A percentile compares a stretch with the other conserved stretches of the same genome.
phyloP scores from a whole-genome alignment of 2,797 vertebrate species.

The Vultur gryphus region DNA sequence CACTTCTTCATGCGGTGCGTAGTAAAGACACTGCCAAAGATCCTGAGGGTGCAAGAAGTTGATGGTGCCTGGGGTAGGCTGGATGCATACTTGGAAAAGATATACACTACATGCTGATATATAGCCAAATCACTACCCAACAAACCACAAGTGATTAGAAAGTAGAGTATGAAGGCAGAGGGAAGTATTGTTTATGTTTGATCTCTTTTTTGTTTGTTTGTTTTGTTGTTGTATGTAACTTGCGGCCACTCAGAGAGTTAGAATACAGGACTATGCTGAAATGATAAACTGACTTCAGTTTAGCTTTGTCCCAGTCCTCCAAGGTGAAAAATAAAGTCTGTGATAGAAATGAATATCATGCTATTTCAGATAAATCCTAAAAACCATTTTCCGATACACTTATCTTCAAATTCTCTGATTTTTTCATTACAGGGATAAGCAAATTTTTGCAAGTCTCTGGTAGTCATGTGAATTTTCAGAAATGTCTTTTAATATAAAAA shows the following conservation, averaged over 20 bases:
- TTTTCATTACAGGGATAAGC: not conserved
- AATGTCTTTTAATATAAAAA: not conserved
- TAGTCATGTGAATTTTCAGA: not conserved
- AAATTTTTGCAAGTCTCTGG: not conserved
- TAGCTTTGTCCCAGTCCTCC: not conserved
- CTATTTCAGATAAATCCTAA: not conserved
- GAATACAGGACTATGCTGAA: not conserved
- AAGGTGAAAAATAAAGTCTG: not conserved
- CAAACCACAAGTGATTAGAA: not conserved
- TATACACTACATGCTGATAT: not conserved
- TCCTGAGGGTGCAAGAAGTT: not conserved
- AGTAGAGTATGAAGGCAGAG: not conserved
- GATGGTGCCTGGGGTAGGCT: not conserved
- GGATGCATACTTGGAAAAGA: not conserved
- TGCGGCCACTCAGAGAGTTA: not conserved
- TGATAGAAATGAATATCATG: not conserved
- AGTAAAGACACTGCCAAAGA: not conserved
- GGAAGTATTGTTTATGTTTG: not conserved
- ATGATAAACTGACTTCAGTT: not conserved
- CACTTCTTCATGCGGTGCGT: not conserved
- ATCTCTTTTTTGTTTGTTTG: not conserved
- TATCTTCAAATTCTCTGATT: not conserved
- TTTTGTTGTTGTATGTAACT: not conserved
- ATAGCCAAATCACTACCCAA: not conserved
- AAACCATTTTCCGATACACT: not conserved